Evolutionary conservation across 1,140 invertebrate genomes (phyloP).

Genomic region (Ceratina calcarata): DNA sequence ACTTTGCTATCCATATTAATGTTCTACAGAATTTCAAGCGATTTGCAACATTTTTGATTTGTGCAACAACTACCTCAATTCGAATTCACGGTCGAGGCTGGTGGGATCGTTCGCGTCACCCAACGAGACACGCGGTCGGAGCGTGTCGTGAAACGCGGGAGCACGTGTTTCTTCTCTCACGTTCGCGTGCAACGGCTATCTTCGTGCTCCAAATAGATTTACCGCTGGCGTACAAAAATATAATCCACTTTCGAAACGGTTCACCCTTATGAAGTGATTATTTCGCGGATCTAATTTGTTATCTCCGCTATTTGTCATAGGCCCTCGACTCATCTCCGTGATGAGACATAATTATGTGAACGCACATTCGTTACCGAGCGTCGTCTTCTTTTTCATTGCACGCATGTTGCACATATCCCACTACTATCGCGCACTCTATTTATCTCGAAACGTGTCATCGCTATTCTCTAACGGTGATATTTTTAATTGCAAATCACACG

Average conservation of each 20-base stretch:
- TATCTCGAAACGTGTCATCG: background rate
- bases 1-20: no score
- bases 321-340: no score
- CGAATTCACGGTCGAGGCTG: background rate
- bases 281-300: no score
- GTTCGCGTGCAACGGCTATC: constrained; percentile 6
- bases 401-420: no score
- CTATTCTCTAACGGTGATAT: background rate
- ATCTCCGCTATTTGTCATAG: no score
- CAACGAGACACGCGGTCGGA: constrained; percentile 39
- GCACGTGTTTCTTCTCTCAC: constrained; percentile 39
- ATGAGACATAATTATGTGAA: no score
- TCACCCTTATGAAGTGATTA: no score
- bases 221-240: background rate
- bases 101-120: background rate
- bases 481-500: background rate
- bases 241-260: background rate
- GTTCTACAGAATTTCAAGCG: no score
- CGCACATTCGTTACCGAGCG: no score
- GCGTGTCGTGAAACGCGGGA: constrained; percentile 30
- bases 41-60: no score
- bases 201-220: background rate
- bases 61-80: constrained; percentile 2
- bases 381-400: no score
- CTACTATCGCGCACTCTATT: no score